Base-by-base conservation (phyloP, 1,140 invertebrate genomes). In the Triops longicaudatus region DNA sequence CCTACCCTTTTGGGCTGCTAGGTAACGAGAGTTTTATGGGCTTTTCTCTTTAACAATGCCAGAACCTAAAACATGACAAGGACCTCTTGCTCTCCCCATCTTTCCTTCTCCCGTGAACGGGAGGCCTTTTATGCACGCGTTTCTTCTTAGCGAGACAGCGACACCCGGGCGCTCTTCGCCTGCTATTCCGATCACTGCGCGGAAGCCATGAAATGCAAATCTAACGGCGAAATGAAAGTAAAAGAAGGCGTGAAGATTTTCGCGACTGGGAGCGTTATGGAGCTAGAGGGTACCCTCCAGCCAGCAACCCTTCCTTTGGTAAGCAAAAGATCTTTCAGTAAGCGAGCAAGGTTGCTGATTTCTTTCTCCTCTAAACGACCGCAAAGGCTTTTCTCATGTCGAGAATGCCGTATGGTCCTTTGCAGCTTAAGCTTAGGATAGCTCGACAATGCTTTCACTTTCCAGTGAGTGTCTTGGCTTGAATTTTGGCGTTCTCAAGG, bases 201-300 rank as follows among this genome's bases (percentile, higher is more conserved):
- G 50, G n/a, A 63, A 22, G 50, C 50, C 50, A 63, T 63, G 50
- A 63, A 63, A 63, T 63, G 50, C 50, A 63, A 63, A 63, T 63
- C 50, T 63, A 63, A 63, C 50, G 50, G 17, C 50, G 17, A 22
- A 63, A 6, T 22, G n/a, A 22, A 17, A 63, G 22, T 63, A 63
- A 63, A 63, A 63, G 50, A 17, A 22, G 31, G 7, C 31, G 31
- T 4, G 31, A 37, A 37, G 31, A 37, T 37, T 37, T 37, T 37
- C 31, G 31, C 7, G 31, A 37, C 31, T 37, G 31, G 31, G 31
- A 37, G 31, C 31, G 50, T 22, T 63, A 63, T 14, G 50, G 50
- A 14, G 31, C 7, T 37, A 7, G 2, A 7, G 31, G 3, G 17
- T 14, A n/a, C 17, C 50, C 14, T 6, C 7, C 17, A n/a, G 50